Evolutionary conservation across 2,888 invertebrate genomes (phyloP).

Genomic region (Limnephilus auricula): DNA sequence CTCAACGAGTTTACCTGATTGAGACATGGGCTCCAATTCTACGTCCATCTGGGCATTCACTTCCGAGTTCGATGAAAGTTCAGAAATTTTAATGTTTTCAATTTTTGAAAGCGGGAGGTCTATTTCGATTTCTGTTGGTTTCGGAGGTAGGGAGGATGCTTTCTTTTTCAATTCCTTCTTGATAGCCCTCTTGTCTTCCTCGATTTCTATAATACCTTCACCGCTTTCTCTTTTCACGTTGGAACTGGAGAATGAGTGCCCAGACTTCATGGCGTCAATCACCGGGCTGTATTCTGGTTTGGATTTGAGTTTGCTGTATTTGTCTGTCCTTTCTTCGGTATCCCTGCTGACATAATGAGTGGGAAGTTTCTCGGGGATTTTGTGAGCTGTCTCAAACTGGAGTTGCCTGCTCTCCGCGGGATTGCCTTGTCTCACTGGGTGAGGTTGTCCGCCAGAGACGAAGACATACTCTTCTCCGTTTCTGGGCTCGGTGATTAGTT

Average conservation of each 20-base stretch:
- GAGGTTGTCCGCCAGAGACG: constrained; percentile 78
- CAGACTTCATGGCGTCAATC: constrained; percentile 54
- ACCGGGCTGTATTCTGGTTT: constrained; percentile 59
- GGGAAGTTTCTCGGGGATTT: constrained; percentile 79
- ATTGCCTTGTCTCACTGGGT: constrained; percentile 71
- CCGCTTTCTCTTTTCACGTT: constrained; percentile 71
- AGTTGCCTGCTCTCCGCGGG: constrained; percentile 67
- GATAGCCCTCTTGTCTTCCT: constrained; percentile 74
- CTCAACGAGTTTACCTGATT: constrained; percentile 74
- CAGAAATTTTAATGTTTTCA: constrained; percentile 75
- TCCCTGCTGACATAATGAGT: constrained; percentile 69
- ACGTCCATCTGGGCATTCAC: constrained; percentile 75
- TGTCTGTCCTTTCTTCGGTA: constrained; percentile 60
- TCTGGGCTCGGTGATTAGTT: constrained; percentile 81
- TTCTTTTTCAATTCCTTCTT: constrained; percentile 74
- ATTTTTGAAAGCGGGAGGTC: constrained; percentile 75
- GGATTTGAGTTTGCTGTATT: constrained; percentile 58
- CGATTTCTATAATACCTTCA: constrained; percentile 75
- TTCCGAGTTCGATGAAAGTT: constrained; percentile 75
- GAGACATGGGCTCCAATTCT: constrained; percentile 75
- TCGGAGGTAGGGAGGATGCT: constrained; percentile 70
- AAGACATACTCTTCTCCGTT: constrained; percentile 83
- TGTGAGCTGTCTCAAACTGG: constrained; percentile 85
- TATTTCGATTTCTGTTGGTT: constrained; percentile 71
- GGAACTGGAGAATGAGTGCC: constrained; percentile 42